phyloP scores from a whole-genome alignment of 2,113 vertebrate species.

The Mixornis gularis region DNA sequence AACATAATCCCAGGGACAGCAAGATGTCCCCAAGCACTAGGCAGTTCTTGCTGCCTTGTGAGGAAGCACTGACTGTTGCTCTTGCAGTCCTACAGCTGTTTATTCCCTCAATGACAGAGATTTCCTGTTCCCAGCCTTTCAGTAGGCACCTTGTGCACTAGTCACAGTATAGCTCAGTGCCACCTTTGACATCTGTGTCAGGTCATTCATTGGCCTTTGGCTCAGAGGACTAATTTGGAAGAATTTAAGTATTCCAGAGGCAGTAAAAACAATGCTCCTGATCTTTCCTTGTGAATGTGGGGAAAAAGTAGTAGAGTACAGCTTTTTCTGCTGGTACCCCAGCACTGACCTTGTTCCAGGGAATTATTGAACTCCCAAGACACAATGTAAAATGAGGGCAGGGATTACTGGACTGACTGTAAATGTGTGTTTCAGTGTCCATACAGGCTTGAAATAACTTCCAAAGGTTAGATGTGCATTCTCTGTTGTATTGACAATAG shows the following conservation, averaged over 20 bases:
- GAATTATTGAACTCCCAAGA: not conserved
- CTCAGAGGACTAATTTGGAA: not conserved
- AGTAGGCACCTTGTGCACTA: not conserved
- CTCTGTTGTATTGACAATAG: not conserved
- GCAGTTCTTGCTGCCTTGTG: not conserved
- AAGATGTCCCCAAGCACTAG: not conserved
- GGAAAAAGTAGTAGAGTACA: not conserved
- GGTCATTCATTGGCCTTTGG: not conserved
- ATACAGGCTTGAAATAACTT: not conserved
- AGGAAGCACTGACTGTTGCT: not conserved
- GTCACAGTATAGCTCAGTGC: not conserved
- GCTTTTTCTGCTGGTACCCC: not conserved
- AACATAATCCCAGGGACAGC: not conserved
- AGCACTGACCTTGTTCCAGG: not conserved
- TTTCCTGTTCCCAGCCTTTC: not conserved
- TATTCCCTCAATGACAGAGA: not conserved
- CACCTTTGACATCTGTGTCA: not conserved
- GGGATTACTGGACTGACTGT: not conserved
- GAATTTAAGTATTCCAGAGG: not conserved
- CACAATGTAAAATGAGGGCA: not conserved
- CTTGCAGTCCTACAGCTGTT: not conserved
- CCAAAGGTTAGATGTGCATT: not conserved
- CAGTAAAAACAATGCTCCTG: not conserved
- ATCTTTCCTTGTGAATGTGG: fast-evolving
- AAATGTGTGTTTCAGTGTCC: not conserved